These are phyloP conservation scores for Bhutanitis thaidina DNA, from an alignment of 2,888 invertebrate genomes.

Conservation along the genomic window DNA sequence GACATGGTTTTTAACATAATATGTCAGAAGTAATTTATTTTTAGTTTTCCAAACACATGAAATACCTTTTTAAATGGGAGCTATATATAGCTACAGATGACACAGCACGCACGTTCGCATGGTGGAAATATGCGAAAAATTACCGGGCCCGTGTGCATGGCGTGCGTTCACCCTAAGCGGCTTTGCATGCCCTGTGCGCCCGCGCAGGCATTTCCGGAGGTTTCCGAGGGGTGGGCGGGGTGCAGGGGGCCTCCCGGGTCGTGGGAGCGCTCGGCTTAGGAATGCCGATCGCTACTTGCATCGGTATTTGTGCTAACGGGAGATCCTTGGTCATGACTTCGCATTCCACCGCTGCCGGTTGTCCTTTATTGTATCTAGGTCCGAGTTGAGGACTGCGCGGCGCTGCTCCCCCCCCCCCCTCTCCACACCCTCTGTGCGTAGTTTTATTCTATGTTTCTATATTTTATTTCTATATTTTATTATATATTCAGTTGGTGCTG, in stretches of 20 bases:
- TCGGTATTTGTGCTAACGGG: conserved; percentile 44
- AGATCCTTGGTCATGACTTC: conserved; percentile 22
- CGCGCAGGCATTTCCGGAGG: conserved; percentile 61
- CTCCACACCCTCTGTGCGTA: too few species aligned
- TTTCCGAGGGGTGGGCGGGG: conserved; percentile 27
- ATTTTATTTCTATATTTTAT: too few species aligned
- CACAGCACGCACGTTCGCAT: background rate
- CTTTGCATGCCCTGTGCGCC: conserved; percentile 56
- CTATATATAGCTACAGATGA: too few species aligned
- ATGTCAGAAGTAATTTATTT: too few species aligned
- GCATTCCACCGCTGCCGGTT: conserved; percentile 2
- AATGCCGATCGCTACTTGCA: conserved; percentile 48
- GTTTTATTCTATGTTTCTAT: too few species aligned
- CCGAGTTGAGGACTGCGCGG: background rate
- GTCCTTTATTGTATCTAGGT: background rate
- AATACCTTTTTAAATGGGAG: too few species aligned
- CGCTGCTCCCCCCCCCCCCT: too few species aligned
- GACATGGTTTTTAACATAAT: too few species aligned
- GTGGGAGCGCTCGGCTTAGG: conserved; percentile 52
- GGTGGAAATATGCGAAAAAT: conserved; percentile 30
- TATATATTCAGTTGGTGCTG: too few species aligned
- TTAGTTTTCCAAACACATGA: too few species aligned
- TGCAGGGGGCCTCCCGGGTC: conserved; percentile 26
- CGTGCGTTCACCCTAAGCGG: conserved; percentile 54
- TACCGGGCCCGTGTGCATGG: conserved; percentile 34